These are phyloP conservation scores for Diachasmimorpha longicaudata DNA, from an alignment of 1,140 invertebrate species.

Conservation along the genomic window DNA sequence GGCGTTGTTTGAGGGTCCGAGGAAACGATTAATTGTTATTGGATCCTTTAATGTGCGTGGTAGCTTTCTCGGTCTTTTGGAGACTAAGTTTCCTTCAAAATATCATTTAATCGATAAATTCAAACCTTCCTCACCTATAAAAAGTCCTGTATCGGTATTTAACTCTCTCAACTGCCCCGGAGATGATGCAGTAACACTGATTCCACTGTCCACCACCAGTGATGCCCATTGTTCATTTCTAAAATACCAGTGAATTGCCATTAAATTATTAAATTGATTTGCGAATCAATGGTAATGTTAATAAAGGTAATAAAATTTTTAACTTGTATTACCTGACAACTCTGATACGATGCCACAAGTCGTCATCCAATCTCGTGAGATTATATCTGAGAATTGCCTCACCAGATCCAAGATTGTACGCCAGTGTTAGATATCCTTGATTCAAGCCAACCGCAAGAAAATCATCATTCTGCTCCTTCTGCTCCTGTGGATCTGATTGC, in stretches of 20 bases:
- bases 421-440: slow-evolving; percentile 73
- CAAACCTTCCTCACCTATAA: slow-evolving; percentile 73
- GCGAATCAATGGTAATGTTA: slow-evolving; percentile 17
- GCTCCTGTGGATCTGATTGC: slow-evolving; percentile 64
- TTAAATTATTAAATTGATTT: slow-evolving; percentile 2
- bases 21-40: too few species aligned
- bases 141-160: slow-evolving; percentile 84
- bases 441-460: slow-evolving; percentile 86
- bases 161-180: slow-evolving; percentile 84
- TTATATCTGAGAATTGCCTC: slow-evolving; percentile 84
- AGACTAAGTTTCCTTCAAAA: too few species aligned
- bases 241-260: slow-evolving; percentile 37
- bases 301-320: neutral
- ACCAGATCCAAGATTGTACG: slow-evolving; percentile 79
- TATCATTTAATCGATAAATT: neutral
- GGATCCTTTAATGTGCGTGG: too few species aligned
- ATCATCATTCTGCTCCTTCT: slow-evolving; percentile 70
- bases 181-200: slow-evolving; percentile 77
- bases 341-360: slow-evolving; percentile 88
- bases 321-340: slow-evolving; percentile 76
- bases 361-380: slow-evolving; percentile 86
- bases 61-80: too few species aligned
- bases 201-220: slow-evolving; percentile 83
- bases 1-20: too few species aligned
- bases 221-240: slow-evolving; percentile 87